Evolutionary conservation across 2,888 invertebrate species (phyloP).

Genomic region (Amblyjoppa fuscipennis): DNA sequence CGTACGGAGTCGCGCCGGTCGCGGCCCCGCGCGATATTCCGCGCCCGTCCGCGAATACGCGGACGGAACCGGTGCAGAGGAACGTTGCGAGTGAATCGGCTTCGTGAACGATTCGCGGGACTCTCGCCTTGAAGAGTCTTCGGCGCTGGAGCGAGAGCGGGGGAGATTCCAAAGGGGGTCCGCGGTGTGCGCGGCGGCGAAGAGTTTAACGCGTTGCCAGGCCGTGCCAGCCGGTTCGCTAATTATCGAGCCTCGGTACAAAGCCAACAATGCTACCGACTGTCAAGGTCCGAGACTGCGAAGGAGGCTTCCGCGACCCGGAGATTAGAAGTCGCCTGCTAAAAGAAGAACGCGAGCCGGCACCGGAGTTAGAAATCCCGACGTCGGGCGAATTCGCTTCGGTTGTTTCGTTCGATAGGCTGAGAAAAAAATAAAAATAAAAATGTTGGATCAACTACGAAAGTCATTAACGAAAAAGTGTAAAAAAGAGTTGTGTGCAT

Average conservation of each 20-base stretch:
- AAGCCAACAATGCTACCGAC: conserved; percentile 76
- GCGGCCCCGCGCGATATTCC: conserved; percentile 15
- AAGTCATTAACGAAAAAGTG: no score
- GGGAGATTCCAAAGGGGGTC: background rate
- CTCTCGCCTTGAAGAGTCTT: conserved; percentile 58
- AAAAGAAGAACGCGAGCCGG: conserved; percentile 68
- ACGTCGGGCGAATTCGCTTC: conserved; percentile 27
- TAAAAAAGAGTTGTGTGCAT: no score
- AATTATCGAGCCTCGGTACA: conserved; percentile 74
- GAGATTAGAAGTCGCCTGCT: conserved; percentile 75
- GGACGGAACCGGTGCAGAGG: conserved; percentile 58
- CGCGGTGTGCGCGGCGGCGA: background rate
- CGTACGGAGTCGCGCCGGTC: conserved; percentile 19
- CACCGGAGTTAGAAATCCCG: background rate
- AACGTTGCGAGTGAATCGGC: conserved; percentile 59
- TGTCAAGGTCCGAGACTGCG: conserved; percentile 71
- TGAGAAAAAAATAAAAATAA: no score
- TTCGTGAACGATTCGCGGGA: conserved; percentile 50
- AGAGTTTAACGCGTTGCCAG: conserved; percentile 29
- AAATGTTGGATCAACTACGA: no score
- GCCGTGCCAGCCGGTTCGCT: conserved; percentile 50
- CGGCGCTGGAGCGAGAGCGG: conserved; percentile 23
- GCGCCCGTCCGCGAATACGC: conserved; percentile 22
- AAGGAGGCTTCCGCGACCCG: conserved; percentile 52
- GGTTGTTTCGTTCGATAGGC: background rate